These are phyloP conservation scores for Lysiphlebus fabarum DNA, from an alignment of 1,140 invertebrate species.

Conservation along the genomic window DNA sequence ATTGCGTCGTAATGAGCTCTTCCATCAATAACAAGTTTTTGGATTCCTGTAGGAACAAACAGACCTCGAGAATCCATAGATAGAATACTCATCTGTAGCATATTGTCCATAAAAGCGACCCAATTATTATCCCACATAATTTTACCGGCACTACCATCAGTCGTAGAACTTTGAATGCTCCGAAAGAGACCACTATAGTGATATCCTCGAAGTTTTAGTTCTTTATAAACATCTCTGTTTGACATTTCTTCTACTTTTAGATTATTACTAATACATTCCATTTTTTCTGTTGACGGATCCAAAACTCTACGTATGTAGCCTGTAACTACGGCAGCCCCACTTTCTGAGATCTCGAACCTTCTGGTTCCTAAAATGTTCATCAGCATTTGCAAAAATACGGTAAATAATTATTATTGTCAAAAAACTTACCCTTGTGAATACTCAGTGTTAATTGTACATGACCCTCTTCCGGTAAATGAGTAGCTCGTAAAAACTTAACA, in stretches of 20 bases:
- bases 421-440: constrained; percentile 70
- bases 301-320: constrained; percentile 63
- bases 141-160: constrained; percentile 52
- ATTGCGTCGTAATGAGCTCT: constrained; percentile 59
- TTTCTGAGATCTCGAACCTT: constrained; percentile 66
- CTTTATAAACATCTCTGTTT: constrained; percentile 86
- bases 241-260: constrained; percentile 47
- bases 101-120: constrained; percentile 89
- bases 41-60: constrained; percentile 81
- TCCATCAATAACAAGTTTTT: constrained; percentile 75
- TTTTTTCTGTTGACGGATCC: constrained; percentile 47
- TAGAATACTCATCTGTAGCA: constrained; percentile 86
- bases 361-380: constrained; percentile 39
- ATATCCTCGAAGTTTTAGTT: constrained; percentile 85
- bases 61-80: constrained; percentile 69
- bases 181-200: constrained; percentile 81
- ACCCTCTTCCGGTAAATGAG: constrained; percentile 69
- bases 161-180: constrained; percentile 58
- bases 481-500: constrained; percentile 79
- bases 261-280: constrained; percentile 19
- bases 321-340: constrained; percentile 72
- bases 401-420: constrained; percentile 8
- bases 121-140: constrained; percentile 80
- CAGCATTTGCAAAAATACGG: too few relatives aligned
- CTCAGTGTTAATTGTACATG: constrained; percentile 74